A percentile compares a stretch with the other conserved stretches of the same genome.
Evolutionary conservation across 2,888 invertebrate species (phyloP).

Genomic region (Plebejus anna): DNA sequence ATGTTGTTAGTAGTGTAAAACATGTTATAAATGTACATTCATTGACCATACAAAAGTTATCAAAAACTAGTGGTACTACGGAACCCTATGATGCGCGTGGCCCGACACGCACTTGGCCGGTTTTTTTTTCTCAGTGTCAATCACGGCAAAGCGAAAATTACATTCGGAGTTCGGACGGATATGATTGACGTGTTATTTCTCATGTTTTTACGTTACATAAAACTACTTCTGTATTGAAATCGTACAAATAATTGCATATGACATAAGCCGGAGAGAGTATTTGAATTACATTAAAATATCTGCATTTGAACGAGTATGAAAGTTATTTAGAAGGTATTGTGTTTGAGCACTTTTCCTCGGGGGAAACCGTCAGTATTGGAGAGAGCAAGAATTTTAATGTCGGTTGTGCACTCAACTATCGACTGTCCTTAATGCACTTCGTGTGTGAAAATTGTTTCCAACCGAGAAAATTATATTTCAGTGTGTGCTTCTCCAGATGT

Average conservation of each 20-base stretch:
- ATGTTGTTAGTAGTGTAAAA: too few relatives aligned
- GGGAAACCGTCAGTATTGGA: slow-evolving; percentile 47
- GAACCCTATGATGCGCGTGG: too few relatives aligned
- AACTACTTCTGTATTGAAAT: slow-evolving; percentile 8
- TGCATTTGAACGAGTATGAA: slow-evolving; percentile 22
- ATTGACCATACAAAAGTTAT: too few relatives aligned
- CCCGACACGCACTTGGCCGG: too few relatives aligned
- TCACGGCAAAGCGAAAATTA: slow-evolving; percentile 6
- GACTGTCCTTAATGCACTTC: slow-evolving; percentile 16
- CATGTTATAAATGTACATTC: too few relatives aligned
- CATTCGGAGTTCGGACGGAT: background rate
- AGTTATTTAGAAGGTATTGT: slow-evolving; percentile 27
- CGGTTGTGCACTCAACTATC: slow-evolving; percentile 24
- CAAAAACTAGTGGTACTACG: too few relatives aligned
- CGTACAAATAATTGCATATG: slow-evolving; percentile 20
- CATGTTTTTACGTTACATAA: background rate
- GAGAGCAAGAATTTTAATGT: slow-evolving; percentile 46
- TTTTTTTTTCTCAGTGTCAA: background rate
- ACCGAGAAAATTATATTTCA: too few relatives aligned
- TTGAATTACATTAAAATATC: slow-evolving; percentile 29
- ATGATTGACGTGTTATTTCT: slow-evolving; percentile 9
- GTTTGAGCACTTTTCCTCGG: slow-evolving; percentile 42
- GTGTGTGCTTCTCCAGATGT: too few relatives aligned
- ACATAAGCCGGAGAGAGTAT: slow-evolving; percentile 15
- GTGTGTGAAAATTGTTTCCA: background rate